phyloP scores from a whole-genome alignment of 2,888 invertebrate genomes.

The Scelioninae gen. 1 region DNA sequence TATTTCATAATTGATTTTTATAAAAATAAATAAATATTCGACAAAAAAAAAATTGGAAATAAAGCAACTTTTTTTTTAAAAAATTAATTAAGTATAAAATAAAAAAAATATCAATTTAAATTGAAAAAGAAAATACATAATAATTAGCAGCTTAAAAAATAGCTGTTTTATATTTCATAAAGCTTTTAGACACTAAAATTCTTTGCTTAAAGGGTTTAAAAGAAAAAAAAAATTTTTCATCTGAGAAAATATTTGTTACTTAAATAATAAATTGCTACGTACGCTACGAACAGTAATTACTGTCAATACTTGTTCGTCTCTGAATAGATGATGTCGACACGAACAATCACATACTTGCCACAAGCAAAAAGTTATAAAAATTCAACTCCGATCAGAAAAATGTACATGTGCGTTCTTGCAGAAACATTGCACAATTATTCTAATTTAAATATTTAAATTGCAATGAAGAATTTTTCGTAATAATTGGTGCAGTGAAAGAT shows the following conservation, averaged over 20 bases:
- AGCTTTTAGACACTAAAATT: too few relatives aligned
- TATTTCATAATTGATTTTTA: too few relatives aligned
- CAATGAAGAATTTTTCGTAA: constrained; percentile 7
- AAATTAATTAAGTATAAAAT: too few relatives aligned
- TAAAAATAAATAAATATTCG: too few relatives aligned
- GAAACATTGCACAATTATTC: constrained; percentile 34
- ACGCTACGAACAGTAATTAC: constrained; percentile 27
- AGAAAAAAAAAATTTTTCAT: too few relatives aligned
- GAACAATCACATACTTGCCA: constrained; percentile 36
- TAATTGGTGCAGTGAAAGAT: constrained; percentile 17
- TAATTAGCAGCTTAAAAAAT: too few relatives aligned
- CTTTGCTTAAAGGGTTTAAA: too few relatives aligned
- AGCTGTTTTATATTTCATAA: too few relatives aligned
- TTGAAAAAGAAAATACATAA: too few relatives aligned
- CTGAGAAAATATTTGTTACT: constrained; percentile 8
- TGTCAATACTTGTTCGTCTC: constrained; percentile 33
- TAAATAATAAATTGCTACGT: constrained; percentile 19
- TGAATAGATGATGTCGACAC: constrained; percentile 43
- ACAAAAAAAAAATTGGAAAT: too few relatives aligned
- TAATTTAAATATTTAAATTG: constrained; percentile 44
- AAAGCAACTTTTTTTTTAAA: too few relatives aligned
- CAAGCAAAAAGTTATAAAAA: constrained; percentile 1
- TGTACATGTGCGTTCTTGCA: constrained; percentile 21
- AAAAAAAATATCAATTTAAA: too few relatives aligned
- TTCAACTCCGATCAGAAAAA: constrained; percentile 1